A percentile compares a stretch with the other conserved stretches of the same genome.
Conservation (phyloP, 2,797 vertebrate species). For the Echeneis naucrates region DNA sequence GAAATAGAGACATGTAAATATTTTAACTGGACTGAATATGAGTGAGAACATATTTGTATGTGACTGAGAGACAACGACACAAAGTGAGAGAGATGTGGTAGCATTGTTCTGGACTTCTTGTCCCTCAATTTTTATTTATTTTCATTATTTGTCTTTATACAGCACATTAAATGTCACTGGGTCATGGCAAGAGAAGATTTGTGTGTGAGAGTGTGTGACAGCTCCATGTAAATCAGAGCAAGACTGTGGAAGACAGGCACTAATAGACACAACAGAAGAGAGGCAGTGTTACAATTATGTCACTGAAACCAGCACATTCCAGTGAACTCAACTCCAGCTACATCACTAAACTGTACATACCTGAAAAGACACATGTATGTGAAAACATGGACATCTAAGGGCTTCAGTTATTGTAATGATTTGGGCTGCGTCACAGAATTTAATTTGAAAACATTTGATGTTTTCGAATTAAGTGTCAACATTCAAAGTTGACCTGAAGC, state of each 20-base stretch:
- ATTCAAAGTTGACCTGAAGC: too few species aligned
- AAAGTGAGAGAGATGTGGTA: background rate
- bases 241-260: conserved; percentile 23
- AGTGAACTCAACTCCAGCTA: background rate
- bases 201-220: conserved; percentile 5
- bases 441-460: too few species aligned
- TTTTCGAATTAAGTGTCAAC: too few species aligned
- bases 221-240: conserved; percentile 20
- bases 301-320: background rate
- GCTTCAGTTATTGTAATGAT: too few species aligned
- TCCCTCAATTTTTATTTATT: conserved; percentile 25
- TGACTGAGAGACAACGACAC: background rate
- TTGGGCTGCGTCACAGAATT: too few species aligned
- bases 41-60: background rate
- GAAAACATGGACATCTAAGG: background rate
- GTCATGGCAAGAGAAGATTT: background rate
- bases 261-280: conserved; percentile 6
- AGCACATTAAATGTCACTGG: conserved; percentile 30
- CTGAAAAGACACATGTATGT: background rate
- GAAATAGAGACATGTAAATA: background rate
- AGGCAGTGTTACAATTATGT: background rate
- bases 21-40: background rate
- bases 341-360: background rate
- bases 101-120: background rate
- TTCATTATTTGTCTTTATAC: conserved; percentile 40